Evolutionary conservation across 2,113 vertebrate species (phyloP).

Genomic region (Marcusenius ussheri): DNA sequence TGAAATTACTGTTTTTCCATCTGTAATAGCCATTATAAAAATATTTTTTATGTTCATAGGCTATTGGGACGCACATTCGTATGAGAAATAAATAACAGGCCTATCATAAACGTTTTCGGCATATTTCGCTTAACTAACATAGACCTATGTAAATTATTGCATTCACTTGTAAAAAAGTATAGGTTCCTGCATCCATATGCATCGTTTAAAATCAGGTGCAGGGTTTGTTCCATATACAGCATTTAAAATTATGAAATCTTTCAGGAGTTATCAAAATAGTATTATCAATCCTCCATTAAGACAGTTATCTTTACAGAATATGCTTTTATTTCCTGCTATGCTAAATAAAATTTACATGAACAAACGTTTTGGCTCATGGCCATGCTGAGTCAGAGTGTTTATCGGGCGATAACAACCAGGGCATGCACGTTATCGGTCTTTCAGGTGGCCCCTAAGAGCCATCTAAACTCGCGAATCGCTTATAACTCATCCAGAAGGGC

Average conservation of each 20-base stretch:
- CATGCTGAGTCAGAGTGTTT: conserved; percentile 57
- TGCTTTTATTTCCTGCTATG: neutral
- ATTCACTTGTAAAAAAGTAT: neutral
- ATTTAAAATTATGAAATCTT: neutral
- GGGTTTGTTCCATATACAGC: neutral
- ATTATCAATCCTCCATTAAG: neutral
- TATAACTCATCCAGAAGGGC: conserved; percentile 54
- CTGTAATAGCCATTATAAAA: neutral
- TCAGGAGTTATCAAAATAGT: neutral
- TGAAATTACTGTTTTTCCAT: neutral
- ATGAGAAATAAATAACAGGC: neutral
- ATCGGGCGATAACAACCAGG: conserved; percentile 51
- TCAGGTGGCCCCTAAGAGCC: conserved; percentile 49
- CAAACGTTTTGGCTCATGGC: conserved; percentile 43
- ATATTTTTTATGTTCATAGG: neutral
- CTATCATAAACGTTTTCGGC: neutral
- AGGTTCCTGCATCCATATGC: neutral
- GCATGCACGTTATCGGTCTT: conserved; percentile 55
- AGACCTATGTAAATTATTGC: neutral
- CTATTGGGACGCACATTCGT: neutral
- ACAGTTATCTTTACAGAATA: neutral
- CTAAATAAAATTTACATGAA: neutral
- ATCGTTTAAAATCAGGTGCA: neutral
- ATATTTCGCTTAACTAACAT: neutral
- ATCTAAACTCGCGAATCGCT: conserved; percentile 60